These are phyloP conservation scores for Anoplolepis gracilipes DNA, from an alignment of 1,140 invertebrate genomes.

Conservation along the genomic window DNA sequence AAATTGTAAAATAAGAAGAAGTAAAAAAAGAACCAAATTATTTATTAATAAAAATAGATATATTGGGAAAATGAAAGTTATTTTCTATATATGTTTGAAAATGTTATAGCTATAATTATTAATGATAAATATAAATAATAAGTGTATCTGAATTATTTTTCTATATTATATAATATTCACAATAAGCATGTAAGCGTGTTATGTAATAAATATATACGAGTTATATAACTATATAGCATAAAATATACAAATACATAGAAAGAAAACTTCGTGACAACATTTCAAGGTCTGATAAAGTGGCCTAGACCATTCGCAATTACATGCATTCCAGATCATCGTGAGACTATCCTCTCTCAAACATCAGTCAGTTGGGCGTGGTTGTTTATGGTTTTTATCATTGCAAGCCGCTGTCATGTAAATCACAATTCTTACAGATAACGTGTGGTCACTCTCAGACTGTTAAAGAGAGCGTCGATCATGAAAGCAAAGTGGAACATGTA, in stretches of 20 bases:
- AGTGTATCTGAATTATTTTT: background rate
- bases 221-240: background rate
- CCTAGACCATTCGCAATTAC: slow-evolving; percentile 58
- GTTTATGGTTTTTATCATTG: slow-evolving; percentile 71
- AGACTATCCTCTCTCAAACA: slow-evolving; percentile 77
- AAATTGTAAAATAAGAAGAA: background rate
- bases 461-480: slow-evolving; percentile 48
- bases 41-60: background rate
- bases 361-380: slow-evolving; percentile 78
- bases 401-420: slow-evolving; percentile 60
- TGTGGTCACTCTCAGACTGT: background rate
- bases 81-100: background rate
- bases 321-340: slow-evolving; percentile 83
- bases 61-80: background rate
- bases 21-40: background rate
- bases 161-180: slow-evolving; percentile 49
- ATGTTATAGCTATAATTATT: background rate
- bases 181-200: slow-evolving; percentile 16
- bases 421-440: slow-evolving; percentile 22
- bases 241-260: slow-evolving; percentile 42
- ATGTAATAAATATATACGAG: slow-evolving; percentile 35
- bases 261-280: slow-evolving; percentile 61
- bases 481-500: slow-evolving; percentile 63
- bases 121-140: background rate
- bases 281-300: slow-evolving; percentile 75